Evolutionary conservation across 1,140 invertebrate species (phyloP).

Genomic region (Drosophila nikananu): DNA sequence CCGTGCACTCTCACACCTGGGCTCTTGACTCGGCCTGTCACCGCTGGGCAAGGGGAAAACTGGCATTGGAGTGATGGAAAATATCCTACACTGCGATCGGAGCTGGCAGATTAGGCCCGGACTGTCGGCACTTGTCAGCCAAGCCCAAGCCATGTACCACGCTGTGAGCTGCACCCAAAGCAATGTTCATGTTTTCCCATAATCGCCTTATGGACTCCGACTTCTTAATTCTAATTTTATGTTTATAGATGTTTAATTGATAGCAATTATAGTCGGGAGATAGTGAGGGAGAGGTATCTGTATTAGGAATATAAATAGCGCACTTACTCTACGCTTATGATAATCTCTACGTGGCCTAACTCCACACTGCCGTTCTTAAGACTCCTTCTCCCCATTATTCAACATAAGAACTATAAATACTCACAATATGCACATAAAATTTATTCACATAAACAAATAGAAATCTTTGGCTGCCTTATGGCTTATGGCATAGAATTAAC

Average conservation of each 20-base stretch:
- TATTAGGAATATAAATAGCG: neutral
- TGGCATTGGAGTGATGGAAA: slow-evolving; percentile 19
- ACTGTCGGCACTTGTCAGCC: slow-evolving; percentile 69
- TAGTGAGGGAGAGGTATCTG: neutral
- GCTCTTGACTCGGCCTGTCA: slow-evolving; percentile 33
- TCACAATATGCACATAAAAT: slow-evolving; percentile 62
- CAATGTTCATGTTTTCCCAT: slow-evolving; percentile 23
- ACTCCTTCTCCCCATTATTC: neutral
- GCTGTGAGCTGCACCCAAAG: slow-evolving; percentile 43
- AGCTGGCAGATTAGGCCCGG: slow-evolving; percentile 39
- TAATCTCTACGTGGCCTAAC: neutral
- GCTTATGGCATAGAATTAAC: slow-evolving; percentile 56
- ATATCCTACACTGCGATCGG: slow-evolving; percentile 39
- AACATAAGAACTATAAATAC: slow-evolving; percentile 70
- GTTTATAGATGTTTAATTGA: slow-evolving; percentile 28
- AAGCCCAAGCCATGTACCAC: slow-evolving; percentile 50
- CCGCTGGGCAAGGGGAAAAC: slow-evolving; percentile 22
- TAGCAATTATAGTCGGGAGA: neutral
- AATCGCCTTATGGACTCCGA: slow-evolving; percentile 22
- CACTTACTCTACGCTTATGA: neutral
- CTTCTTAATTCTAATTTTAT: slow-evolving; percentile 32
- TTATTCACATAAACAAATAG: slow-evolving; percentile 77
- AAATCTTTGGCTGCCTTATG: slow-evolving; percentile 49
- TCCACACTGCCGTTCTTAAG: neutral
- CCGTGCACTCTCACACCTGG: slow-evolving; percentile 23